Conservation (phyloP, 2,797 vertebrate species). For the Anguilla megastoma region DNA sequence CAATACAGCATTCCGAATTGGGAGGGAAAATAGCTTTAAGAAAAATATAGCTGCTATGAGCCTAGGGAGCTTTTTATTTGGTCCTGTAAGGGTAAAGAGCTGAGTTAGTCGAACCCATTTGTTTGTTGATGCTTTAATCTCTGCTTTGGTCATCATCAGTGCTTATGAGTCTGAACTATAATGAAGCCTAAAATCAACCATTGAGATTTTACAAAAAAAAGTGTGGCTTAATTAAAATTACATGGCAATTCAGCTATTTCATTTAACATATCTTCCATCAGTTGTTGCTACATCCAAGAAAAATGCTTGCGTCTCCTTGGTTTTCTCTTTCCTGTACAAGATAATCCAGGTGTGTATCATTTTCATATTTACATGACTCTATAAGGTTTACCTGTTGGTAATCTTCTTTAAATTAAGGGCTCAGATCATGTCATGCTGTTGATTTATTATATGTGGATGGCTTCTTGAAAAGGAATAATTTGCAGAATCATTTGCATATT, state of each 20-base stretch:
- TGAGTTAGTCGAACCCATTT: too few relatives aligned
- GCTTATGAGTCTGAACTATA: not conserved
- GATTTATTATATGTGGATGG: not conserved
- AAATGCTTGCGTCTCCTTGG: constrained; percentile 93
- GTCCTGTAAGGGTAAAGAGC: not conserved
- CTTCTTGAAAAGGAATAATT: not conserved
- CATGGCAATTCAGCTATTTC: constrained; percentile 5
- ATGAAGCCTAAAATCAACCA: not conserved
- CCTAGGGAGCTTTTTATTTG: not conserved
- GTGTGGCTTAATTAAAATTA: not conserved
- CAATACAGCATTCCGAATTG: too few relatives aligned
- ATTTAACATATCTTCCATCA: constrained; percentile 66
- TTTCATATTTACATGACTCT: not conserved
- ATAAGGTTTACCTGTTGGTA: not conserved
- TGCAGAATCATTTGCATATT: not conserved
- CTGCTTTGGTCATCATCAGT: too few relatives aligned
- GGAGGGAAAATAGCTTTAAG: not conserved
- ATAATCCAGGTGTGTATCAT: constrained; percentile 87
- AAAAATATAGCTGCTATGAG: not conserved
- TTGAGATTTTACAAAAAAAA: not conserved
- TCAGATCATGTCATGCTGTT: not conserved
- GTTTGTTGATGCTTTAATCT: too few relatives aligned
- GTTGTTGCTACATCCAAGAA: constrained; percentile 99
- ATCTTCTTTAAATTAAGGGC: not conserved
- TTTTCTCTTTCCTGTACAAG: constrained; percentile 98